These are phyloP conservation scores for Brenthis hecate DNA, from an alignment of 2,888 invertebrate genomes.

Conservation along the genomic window DNA sequence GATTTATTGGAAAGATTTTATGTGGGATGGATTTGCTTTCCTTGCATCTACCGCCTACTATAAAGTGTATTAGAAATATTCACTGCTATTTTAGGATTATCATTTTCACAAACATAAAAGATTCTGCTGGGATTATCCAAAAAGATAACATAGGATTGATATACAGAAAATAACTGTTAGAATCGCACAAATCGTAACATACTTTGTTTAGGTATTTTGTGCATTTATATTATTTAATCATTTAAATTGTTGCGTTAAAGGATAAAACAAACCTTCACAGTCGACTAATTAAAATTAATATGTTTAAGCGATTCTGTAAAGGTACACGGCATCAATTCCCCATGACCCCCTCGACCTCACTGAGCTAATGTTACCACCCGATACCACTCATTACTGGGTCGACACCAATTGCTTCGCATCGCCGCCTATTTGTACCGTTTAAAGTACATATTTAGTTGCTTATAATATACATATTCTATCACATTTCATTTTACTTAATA, in stretches of 20 bases:
- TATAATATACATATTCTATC: constrained; percentile 23
- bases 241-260: constrained; percentile 5
- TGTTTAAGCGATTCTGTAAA: constrained; percentile 38
- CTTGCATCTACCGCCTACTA: constrained; percentile 46
- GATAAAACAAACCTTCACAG: constrained; percentile 25
- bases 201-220: background rate
- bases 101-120: background rate
- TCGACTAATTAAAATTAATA: constrained; percentile 42
- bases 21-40: constrained; percentile 76
- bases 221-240: background rate
- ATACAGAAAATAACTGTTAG: background rate
- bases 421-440: constrained; percentile 75
- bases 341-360: constrained; percentile 45
- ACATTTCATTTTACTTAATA: constrained; percentile 21
- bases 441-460: constrained; percentile 46
- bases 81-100: constrained; percentile 1
- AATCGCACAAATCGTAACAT: background rate
- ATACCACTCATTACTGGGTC: constrained; percentile 64
- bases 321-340: constrained; percentile 45
- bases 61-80: constrained; percentile 38
- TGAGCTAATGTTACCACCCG: constrained; percentile 58
- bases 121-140: background rate
- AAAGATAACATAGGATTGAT: too few species aligned
- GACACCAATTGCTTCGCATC: constrained; percentile 59
- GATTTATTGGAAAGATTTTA: constrained; percentile 81